Evolutionary conservation across 2,888 invertebrate genomes (phyloP).

Genomic region (Caenorhabditis plicata): DNA sequence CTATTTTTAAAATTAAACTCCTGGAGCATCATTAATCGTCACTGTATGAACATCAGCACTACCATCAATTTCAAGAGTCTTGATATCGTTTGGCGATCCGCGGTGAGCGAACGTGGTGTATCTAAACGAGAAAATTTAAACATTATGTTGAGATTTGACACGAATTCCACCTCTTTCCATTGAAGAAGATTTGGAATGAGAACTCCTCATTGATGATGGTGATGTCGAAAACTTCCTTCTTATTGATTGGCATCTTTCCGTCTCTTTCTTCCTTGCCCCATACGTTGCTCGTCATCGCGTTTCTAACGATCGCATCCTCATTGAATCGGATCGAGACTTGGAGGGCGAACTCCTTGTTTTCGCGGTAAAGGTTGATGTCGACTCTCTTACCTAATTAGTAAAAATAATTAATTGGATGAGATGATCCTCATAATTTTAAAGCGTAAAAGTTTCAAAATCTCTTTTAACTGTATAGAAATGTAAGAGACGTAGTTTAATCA

Average conservation of each 20-base stretch:
- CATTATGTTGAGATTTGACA: too few relatives aligned
- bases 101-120: conserved; percentile 60
- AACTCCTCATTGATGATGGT: conserved; percentile 64
- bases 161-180: conserved; percentile 47
- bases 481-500: too few relatives aligned
- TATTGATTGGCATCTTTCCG: conserved; percentile 57
- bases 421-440: too few relatives aligned
- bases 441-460: too few relatives aligned
- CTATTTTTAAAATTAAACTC: conserved; percentile 39
- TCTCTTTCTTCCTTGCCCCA: conserved; percentile 65
- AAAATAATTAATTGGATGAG: too few relatives aligned
- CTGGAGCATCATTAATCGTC: conserved; percentile 60
- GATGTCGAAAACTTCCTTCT: conserved; percentile 61
- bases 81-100: conserved; percentile 56
- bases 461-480: too few relatives aligned
- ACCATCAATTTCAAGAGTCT: conserved; percentile 57
- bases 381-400: conserved; percentile 60
- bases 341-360: conserved; percentile 60
- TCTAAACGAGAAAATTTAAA: conserved; percentile 12
- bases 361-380: conserved; percentile 61
- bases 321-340: conserved; percentile 63
- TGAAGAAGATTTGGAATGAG: conserved; percentile 61
- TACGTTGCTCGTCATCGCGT: conserved; percentile 55
- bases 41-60: conserved; percentile 58
- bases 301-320: conserved; percentile 63